These are phyloP conservation scores for Pandemis heparana DNA, from an alignment of 2,888 invertebrate species.

Conservation along the genomic window DNA sequence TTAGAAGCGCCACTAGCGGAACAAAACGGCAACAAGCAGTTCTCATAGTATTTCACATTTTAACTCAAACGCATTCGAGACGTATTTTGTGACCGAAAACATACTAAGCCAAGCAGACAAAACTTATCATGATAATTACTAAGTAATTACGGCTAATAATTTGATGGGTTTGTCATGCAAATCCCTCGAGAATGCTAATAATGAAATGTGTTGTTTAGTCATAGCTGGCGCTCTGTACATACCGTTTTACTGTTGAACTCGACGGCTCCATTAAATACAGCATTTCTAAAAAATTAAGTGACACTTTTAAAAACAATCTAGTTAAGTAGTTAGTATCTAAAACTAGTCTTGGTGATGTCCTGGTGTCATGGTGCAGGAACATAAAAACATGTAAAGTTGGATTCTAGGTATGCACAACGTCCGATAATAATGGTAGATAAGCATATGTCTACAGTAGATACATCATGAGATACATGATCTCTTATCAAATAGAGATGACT, in stretches of 20 bases:
- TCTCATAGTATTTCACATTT: too few species aligned
- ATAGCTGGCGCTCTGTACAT: slow-evolving; percentile 8
- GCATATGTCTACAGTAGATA: slow-evolving; percentile 6
- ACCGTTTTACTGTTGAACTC: not conserved
- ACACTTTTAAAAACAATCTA: not conserved
- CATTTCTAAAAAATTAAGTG: not conserved
- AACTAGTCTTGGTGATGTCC: not conserved
- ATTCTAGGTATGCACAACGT: not conserved
- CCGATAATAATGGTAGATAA: slow-evolving; percentile 25
- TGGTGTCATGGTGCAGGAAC: not conserved
- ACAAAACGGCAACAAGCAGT: too few species aligned
- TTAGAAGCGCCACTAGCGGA: too few species aligned
- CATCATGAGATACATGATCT: slow-evolving; percentile 50
- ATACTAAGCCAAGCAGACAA: not conserved
- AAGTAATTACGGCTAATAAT: slow-evolving; percentile 23
- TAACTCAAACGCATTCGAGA: too few species aligned
- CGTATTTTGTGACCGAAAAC: too few species aligned
- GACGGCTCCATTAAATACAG: not conserved
- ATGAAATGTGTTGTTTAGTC: slow-evolving; percentile 56
- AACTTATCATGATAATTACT: not conserved
- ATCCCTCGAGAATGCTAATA: slow-evolving; percentile 60
- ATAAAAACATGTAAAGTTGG: not conserved
- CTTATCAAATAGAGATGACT: slow-evolving; percentile 67
- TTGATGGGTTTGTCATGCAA: slow-evolving; percentile 51
- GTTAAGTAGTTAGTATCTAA: not conserved